A percentile compares a stretch with the other conserved stretches of the same genome.
Conservation (phyloP, 2,113 vertebrate species). For the Opisthocomus hoazin region DNA sequence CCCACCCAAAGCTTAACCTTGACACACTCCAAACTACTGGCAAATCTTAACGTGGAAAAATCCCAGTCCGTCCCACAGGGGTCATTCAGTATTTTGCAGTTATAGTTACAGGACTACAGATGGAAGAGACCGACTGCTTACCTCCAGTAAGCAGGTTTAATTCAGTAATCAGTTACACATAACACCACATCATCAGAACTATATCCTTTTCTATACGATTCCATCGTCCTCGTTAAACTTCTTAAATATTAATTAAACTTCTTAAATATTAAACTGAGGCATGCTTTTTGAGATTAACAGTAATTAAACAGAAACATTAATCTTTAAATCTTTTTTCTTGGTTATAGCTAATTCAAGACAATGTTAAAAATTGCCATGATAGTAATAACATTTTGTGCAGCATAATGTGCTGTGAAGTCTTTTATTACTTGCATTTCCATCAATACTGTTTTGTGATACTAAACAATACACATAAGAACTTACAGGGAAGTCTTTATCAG, state of each 20-base stretch:
- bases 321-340: neutral
- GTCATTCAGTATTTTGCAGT: neutral
- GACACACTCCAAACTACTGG: neutral
- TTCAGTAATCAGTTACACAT: neutral
- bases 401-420: neutral
- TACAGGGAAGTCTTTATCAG: conserved; percentile 88
- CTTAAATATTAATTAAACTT: no score
- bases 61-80: neutral
- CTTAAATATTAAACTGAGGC: no score
- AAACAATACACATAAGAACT: conserved; percentile 20
- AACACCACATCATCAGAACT: neutral
- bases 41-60: neutral
- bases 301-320: neutral
- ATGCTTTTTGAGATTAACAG: no score
- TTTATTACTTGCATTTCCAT: neutral
- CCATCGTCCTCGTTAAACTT: neutral
- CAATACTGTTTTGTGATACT: neutral
- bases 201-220: neutral
- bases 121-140: neutral
- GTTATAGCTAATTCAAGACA: neutral
- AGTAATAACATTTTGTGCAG: neutral
- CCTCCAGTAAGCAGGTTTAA: neutral
- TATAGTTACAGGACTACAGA: neutral
- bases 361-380: neutral
- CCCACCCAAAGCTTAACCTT: neutral